These are phyloP conservation scores for Zhuqinia jingwanae DNA, from an alignment of 2,888 invertebrate species.

Conservation along the genomic window DNA sequence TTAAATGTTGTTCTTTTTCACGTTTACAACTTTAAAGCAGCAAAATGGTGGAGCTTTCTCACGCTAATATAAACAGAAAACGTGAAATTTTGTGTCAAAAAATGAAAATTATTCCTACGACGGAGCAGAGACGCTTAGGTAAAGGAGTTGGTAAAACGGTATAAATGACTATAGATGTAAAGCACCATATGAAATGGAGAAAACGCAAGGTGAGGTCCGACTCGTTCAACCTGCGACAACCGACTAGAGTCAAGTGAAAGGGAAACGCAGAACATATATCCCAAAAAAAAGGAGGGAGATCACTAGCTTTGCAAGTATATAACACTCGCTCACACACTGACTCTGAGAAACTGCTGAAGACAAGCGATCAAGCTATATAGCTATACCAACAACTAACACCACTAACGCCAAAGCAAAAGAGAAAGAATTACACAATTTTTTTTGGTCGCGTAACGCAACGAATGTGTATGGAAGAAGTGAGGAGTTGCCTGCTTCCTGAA, in stretches of 20 bases:
- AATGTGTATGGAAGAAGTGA: constrained; percentile 17
- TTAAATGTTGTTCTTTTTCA: constrained; percentile 15
- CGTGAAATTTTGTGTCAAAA: constrained; percentile 33
- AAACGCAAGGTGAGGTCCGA: constrained; percentile 62
- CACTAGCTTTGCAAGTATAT: not conserved
- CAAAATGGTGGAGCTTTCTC: constrained; percentile 32
- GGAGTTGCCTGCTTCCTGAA: not conserved
- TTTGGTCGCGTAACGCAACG: constrained; percentile 13
- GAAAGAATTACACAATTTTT: constrained; percentile 52
- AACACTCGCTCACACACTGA: not conserved
- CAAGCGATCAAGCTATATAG: no score
- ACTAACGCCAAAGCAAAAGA: constrained; percentile 25
- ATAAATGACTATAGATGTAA: constrained; percentile 27
- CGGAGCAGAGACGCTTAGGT: not conserved
- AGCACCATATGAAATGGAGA: constrained; percentile 55
- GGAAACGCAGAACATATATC: constrained; percentile 37
- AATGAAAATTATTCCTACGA: not conserved
- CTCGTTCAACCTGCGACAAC: constrained; percentile 62
- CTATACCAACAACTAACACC: not conserved
- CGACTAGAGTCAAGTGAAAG: constrained; percentile 61
- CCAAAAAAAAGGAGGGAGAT: not conserved
- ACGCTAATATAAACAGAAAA: constrained; percentile 60
- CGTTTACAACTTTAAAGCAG: not conserved
- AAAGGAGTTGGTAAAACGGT: constrained; percentile 28
- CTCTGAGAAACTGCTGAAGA: constrained; percentile 1